phyloP scores from a whole-genome alignment of 2,888 invertebrate species.

The Drosophila heteroneura region DNA sequence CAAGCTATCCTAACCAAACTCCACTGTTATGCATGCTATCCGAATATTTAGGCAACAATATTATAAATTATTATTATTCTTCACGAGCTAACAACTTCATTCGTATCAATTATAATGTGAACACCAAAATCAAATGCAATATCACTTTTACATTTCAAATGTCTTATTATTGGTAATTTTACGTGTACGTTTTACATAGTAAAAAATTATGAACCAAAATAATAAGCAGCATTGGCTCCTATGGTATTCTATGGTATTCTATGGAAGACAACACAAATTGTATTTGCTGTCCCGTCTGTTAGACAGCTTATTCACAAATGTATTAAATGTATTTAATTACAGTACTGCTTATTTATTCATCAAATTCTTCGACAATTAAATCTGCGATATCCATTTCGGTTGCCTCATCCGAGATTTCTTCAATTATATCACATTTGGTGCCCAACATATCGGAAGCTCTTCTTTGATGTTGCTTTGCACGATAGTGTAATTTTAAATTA shows the following conservation, averaged over 20 bases:
- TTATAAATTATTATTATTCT: no score
- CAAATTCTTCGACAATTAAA: slow-evolving; percentile 12
- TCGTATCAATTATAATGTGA: no score
- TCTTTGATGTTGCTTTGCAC: slow-evolving; percentile 62
- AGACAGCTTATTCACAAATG: neutral
- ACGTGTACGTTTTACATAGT: neutral
- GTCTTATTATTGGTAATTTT: neutral
- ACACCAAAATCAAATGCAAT: no score
- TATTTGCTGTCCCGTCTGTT: neutral
- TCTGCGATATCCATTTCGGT: slow-evolving; percentile 2
- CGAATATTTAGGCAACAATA: no score
- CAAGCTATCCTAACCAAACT: no score
- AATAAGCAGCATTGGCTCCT: neutral
- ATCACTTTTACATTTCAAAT: no score
- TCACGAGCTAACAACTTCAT: no score
- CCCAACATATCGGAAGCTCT: slow-evolving; percentile 29
- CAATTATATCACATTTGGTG: neutral
- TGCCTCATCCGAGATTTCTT: neutral
- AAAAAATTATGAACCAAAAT: neutral
- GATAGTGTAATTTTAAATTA: slow-evolving; percentile 49
- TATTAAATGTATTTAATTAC: neutral
- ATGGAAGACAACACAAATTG: neutral
- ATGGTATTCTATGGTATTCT: neutral
- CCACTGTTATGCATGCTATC: no score
- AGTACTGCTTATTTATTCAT: neutral